A percentile compares a stretch with the other conserved stretches of the same genome.
phyloP scores from a whole-genome alignment of 2,888 invertebrate genomes.

The Sepioteuthis lessoniana region DNA sequence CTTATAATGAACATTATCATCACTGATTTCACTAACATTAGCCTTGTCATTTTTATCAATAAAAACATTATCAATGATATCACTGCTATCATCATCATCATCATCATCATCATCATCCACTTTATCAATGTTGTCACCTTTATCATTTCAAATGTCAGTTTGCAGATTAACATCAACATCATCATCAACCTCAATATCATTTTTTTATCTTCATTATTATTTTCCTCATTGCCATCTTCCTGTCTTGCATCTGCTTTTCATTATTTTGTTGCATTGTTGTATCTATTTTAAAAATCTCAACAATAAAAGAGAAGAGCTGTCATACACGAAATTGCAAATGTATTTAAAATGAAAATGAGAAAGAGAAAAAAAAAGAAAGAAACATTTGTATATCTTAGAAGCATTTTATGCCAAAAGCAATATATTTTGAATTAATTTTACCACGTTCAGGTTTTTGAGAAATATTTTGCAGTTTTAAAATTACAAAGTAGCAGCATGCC shows the following conservation, averaged over 20 bases:
- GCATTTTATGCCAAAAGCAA: not conserved
- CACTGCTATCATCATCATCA: not conserved
- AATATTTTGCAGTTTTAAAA: not conserved
- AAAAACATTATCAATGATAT: not conserved
- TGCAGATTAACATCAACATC: not conserved
- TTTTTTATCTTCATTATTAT: not conserved
- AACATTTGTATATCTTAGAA: not conserved
- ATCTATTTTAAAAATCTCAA: not conserved
- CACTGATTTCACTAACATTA: not conserved
- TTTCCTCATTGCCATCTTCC: not conserved
- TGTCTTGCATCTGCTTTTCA: not conserved
- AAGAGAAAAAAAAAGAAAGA: not conserved
- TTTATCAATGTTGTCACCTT: not conserved
- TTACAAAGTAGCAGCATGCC: not conserved
- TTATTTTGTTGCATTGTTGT: not conserved
- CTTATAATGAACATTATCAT: not conserved
- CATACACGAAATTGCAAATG: conserved; percentile 20
- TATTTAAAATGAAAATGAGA: not conserved
- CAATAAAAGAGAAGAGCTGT: not conserved
- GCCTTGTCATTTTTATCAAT: not conserved
- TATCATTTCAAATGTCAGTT: not conserved
- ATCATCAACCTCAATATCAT: not conserved
- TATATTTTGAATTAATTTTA: not conserved
- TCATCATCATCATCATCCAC: not conserved
- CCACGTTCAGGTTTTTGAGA: not conserved